phyloP scores from a whole-genome alignment of 53 echinoderm and acorn worm genomes.

The Glandiceps talaboti region DNA sequence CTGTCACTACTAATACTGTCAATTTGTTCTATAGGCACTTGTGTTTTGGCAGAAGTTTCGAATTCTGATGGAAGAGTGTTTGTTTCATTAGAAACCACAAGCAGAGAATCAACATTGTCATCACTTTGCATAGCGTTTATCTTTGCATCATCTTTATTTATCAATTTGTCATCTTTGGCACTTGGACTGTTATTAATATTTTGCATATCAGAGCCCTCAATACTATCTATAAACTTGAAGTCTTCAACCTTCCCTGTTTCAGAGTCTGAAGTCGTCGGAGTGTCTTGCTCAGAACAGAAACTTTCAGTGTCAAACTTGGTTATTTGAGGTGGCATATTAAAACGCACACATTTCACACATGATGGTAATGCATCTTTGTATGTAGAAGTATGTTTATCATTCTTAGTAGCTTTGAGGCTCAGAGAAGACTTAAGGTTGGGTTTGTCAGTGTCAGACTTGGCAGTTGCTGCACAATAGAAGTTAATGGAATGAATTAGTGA shows the following conservation, averaged over 20 bases:
- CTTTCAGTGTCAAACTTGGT: conserved; percentile 73
- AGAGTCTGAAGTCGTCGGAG: conserved; percentile 19
- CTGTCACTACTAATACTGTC: background rate
- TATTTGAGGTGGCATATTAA: conserved; percentile 90
- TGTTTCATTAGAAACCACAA: background rate
- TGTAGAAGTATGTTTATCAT: background rate
- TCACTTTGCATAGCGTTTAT: background rate
- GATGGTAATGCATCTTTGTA: background rate
- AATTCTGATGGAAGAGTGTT: background rate
- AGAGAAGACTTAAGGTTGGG: background rate
- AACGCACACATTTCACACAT: conserved; percentile 70
- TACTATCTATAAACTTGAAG: too few species aligned
- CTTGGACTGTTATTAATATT: background rate
- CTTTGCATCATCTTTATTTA: background rate
- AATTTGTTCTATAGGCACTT: background rate
- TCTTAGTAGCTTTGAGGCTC: background rate
- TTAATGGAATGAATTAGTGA: background rate
- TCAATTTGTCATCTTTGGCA: background rate
- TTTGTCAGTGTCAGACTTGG: background rate
- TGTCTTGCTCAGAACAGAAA: conserved; percentile 33
- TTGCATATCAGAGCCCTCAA: background rate
- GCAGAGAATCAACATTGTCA: background rate
- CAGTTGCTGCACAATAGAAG: background rate
- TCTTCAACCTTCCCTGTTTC: conserved; percentile 15
- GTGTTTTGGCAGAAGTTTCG: background rate